Conservation (phyloP, 1,140 invertebrate genomes). For the Liolophura sinensis region DNA sequence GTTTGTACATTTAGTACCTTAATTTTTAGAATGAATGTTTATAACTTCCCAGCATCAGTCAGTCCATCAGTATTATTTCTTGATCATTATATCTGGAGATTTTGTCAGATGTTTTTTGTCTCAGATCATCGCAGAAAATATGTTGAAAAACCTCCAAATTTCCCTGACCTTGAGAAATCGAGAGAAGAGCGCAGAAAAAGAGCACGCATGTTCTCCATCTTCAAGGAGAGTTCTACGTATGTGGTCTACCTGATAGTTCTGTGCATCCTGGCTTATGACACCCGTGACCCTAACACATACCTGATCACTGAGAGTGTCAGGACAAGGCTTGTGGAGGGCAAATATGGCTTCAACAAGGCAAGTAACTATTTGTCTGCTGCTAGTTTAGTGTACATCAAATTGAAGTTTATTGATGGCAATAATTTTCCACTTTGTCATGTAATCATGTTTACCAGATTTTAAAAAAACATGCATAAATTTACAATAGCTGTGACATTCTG, state of each 20-base stretch:
- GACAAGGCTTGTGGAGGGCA: conserved; percentile 41
- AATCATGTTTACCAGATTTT: too few relatives aligned
- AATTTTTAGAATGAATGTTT: too few relatives aligned
- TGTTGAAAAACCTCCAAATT: conserved; percentile 22
- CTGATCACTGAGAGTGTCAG: conserved; percentile 44
- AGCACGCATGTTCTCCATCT: conserved; percentile 38
- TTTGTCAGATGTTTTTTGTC: not conserved
- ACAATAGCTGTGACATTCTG: too few relatives aligned
- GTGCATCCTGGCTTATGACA: conserved; percentile 49
- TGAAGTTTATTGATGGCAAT: too few relatives aligned
- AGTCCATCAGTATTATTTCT: too few relatives aligned
- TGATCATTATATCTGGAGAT: not conserved
- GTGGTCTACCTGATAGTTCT: conserved; percentile 46
- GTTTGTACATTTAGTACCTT: too few relatives aligned
- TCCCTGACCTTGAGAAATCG: conserved; percentile 36
- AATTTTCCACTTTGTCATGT: too few relatives aligned
- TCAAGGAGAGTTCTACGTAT: conserved; percentile 50
- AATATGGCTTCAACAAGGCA: conserved; percentile 12
- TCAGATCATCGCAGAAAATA: conserved; percentile 10
- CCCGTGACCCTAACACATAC: conserved; percentile 45
- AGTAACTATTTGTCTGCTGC: not conserved
- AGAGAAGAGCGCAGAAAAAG: conserved; percentile 45
- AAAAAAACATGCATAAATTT: too few relatives aligned
- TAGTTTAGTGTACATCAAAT: too few relatives aligned
- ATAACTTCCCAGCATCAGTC: too few relatives aligned